Base-by-base conservation (phyloP, 2,797 vertebrate genomes). In the Ara ararauna region DNA sequence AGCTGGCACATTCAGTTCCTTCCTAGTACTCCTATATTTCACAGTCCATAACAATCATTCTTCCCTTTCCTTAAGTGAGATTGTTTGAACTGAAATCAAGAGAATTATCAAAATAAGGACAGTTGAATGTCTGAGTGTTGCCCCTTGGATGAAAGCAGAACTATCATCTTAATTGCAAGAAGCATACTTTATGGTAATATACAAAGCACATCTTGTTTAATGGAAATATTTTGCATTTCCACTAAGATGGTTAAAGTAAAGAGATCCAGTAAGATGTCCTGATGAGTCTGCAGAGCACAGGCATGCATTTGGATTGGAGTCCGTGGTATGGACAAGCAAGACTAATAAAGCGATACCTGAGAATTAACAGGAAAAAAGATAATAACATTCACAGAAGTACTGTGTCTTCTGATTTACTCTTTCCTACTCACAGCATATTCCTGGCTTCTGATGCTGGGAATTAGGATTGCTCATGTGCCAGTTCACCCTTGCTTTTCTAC, bases 1-100 rank as follows among this genome's bases (percentile, higher is more conserved):
- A 88, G 65, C 74, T 94, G 77, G 91, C 60, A 94, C 87, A 71
- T 82, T 76, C 56, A 36, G 91, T 96, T 94, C 94, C 45, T 67
- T 96, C 85, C 73, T 66, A 77, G 53, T 71, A 50, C 78, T 91
- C 42, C 61, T 79, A 7, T 92, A 85, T 96, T 94, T 96, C 88
- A 89, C 58, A 84, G 72, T 78, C 68, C 44, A 21, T 85, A 94
- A 65, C 62, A 73, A 54, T 85, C 11, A 44, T 82, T 90, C 56
- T 85, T n/a, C 45, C 7, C 34, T 90, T 82, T 79, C 42, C 14
- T 40, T 94, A 96, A 90, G 51, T 93, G 75, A 88, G 50, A 78
- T 71, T 91, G 36, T 78, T 84, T 82, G 89, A 92, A 90, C 87
- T 71, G 10, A 87, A 94, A 75, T 87, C 38, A 77, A 66, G 56